These are phyloP conservation scores for Acestrorhynchus altus DNA, from an alignment of 2,797 vertebrate genomes.

Conservation along the genomic window DNA sequence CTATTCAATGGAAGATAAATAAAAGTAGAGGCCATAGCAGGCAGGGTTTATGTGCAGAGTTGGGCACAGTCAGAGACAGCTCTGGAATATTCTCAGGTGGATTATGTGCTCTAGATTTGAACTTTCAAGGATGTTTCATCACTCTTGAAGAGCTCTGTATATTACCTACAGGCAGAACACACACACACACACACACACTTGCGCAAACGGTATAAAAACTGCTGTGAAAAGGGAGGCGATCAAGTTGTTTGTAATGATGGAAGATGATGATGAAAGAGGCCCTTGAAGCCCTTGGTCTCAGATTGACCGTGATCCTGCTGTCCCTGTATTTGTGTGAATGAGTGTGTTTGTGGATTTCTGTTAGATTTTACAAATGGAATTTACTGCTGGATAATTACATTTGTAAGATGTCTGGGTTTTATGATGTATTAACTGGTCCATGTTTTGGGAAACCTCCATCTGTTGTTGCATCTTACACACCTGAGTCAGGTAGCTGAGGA, in stretches of 20 bases:
- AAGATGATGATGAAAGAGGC: slow-evolving; percentile 2
- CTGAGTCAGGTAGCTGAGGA: background rate
- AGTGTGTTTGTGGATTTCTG: background rate
- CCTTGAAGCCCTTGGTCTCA: background rate
- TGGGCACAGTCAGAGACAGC: too few species aligned
- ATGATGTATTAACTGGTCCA: background rate
- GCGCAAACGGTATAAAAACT: slow-evolving; percentile 7
- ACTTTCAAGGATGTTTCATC: background rate
- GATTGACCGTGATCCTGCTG: background rate
- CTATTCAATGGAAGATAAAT: too few species aligned
- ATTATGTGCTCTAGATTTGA: slow-evolving; percentile 3
- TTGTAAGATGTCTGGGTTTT: background rate
- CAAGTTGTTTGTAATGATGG: slow-evolving; percentile 30
- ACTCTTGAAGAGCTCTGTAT: background rate
- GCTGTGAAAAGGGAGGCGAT: background rate
- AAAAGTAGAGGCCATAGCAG: too few species aligned
- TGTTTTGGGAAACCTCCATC: background rate
- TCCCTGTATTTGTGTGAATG: background rate
- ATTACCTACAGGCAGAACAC: background rate
- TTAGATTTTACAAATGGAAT: background rate
- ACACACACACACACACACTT: slow-evolving; percentile 23
- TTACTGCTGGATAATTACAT: slow-evolving; percentile 12
- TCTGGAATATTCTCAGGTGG: background rate
- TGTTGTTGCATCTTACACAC: background rate
- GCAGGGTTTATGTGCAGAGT: background rate